phyloP scores from a whole-genome alignment of 2,888 invertebrate species.

The Yponomeuta evonymella region DNA sequence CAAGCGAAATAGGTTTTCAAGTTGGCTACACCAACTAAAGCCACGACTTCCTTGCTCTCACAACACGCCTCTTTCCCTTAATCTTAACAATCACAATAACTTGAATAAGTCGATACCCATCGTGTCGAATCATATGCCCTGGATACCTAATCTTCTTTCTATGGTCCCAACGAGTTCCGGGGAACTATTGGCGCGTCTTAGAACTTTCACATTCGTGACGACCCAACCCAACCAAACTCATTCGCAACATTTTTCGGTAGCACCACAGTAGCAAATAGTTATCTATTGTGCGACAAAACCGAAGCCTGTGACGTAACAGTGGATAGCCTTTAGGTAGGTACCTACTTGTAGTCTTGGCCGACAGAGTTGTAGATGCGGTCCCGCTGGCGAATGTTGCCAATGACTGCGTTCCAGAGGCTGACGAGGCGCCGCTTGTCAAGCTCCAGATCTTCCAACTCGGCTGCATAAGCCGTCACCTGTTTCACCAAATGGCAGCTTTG shows the following conservation, averaged over 20 bases:
- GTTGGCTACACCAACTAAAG: too few species aligned
- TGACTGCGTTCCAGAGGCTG: slow-evolving; percentile 84
- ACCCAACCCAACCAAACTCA: too few species aligned
- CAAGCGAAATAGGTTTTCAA: too few species aligned
- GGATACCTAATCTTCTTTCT: too few species aligned
- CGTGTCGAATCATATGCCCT: too few species aligned
- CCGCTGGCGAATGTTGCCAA: slow-evolving; percentile 81
- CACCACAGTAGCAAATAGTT: not conserved
- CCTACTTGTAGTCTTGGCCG: slow-evolving; percentile 70
- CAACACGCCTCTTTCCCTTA: too few species aligned
- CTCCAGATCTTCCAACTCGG: slow-evolving; percentile 83
- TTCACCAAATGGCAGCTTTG: not conserved
- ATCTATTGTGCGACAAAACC: not conserved
- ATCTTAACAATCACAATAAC: too few species aligned
- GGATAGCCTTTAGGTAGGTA: not conserved
- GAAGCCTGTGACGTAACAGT: not conserved
- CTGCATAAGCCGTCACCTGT: slow-evolving; percentile 80
- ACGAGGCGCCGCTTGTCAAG: slow-evolving; percentile 81
- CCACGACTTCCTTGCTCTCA: too few species aligned
- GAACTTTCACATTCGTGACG: too few species aligned
- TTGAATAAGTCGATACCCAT: too few species aligned
- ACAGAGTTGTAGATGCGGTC: slow-evolving; percentile 80
- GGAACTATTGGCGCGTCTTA: too few species aligned
- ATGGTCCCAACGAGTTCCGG: too few species aligned
- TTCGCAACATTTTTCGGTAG: not conserved